phyloP scores from a whole-genome alignment of 2,797 vertebrate genomes.

The Lerista edwardsae region DNA sequence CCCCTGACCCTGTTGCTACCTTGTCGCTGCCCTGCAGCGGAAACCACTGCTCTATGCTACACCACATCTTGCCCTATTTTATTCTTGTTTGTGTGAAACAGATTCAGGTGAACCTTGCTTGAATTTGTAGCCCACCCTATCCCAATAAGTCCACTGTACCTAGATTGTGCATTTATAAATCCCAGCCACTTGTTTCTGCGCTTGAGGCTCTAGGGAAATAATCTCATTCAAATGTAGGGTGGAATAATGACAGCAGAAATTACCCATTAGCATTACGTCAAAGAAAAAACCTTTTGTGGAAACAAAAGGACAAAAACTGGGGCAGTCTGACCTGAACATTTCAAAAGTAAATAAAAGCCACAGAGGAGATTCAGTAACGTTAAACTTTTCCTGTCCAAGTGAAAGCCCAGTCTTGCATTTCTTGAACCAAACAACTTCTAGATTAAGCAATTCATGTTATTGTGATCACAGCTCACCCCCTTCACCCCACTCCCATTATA shows the following conservation, averaged over 20 bases:
- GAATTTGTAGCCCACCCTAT: neutral
- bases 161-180: constrained; percentile 2
- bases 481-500: neutral
- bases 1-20: too few relatives aligned
- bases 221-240: constrained; percentile 35
- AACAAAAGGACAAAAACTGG: constrained; percentile 48
- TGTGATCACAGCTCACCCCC: rapidly evolving
- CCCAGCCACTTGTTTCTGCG: constrained; percentile 3
- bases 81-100: neutral
- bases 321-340: constrained; percentile 57
- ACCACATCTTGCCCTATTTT: too few relatives aligned
- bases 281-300: constrained; percentile 27
- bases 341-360: constrained; percentile 29
- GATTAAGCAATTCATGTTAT: constrained; percentile 2
- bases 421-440: neutral
- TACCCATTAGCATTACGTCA: constrained; percentile 20
- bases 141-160: neutral
- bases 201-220: constrained; percentile 48
- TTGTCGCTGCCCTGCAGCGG: too few relatives aligned
- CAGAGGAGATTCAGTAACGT: constrained; percentile 20
- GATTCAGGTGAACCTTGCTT: neutral
- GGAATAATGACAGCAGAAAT: constrained; percentile 50
- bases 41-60: too few relatives aligned
- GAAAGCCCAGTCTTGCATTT: neutral
- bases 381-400: constrained; percentile 33